Percentiles rank a stretch among this genome's conserved stretches.
Conservation (phyloP, 2,888 invertebrate species). For the Caprella mutica region DNA sequence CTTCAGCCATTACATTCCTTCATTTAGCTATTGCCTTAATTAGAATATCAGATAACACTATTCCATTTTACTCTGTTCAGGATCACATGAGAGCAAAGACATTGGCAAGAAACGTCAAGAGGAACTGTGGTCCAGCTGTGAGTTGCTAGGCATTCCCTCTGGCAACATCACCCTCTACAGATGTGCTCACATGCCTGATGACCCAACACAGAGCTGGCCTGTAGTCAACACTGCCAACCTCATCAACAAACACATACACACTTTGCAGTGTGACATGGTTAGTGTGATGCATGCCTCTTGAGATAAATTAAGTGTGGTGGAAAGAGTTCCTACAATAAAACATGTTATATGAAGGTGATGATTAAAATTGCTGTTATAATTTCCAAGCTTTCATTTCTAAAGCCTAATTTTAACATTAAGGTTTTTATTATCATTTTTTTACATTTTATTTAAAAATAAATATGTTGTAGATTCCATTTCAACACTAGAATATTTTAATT, state of each 20-base stretch:
- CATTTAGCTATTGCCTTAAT: too few relatives aligned
- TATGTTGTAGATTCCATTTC: neutral
- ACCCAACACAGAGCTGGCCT: slow-evolving; percentile 65
- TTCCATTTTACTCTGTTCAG: too few relatives aligned
- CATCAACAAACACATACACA: slow-evolving; percentile 56
- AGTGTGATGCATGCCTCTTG: neutral
- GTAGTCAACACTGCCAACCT: slow-evolving; percentile 52
- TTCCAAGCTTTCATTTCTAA: too few relatives aligned
- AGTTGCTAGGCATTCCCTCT: slow-evolving; percentile 62
- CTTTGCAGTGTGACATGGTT: slow-evolving; percentile 60
- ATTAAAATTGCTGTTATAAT: too few relatives aligned
- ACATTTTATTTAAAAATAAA: neutral
- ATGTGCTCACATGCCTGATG: slow-evolving; percentile 52
- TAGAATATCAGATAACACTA: too few relatives aligned
- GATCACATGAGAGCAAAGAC: slow-evolving; percentile 37
- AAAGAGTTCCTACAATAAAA: too few relatives aligned
- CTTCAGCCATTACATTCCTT: too few relatives aligned
- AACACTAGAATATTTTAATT: neutral
- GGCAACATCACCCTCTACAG: slow-evolving; percentile 55
- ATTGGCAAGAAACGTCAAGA: slow-evolving; percentile 52
- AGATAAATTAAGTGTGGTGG: neutral
- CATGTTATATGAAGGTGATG: too few relatives aligned
- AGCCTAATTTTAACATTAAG: neutral
- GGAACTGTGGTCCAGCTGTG: slow-evolving; percentile 73
- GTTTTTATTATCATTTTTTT: neutral